These are phyloP conservation scores for Falcaria lacertinaria DNA, from an alignment of 2,888 invertebrate species.

Conservation along the genomic window DNA sequence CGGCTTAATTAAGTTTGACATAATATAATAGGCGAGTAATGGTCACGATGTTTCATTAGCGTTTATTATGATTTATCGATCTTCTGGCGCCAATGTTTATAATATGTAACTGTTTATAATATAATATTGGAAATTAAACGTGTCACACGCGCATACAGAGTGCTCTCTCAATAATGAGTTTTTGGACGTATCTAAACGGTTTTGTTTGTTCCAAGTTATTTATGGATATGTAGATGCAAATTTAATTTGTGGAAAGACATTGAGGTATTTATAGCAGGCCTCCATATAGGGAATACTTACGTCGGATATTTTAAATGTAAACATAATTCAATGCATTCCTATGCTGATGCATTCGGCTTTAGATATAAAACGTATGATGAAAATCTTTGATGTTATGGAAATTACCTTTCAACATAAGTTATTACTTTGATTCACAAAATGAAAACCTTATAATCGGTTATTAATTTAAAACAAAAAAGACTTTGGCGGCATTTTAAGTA, in stretches of 20 bases:
- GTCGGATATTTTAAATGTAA: neutral
- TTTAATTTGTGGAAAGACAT: slow-evolving; percentile 1
- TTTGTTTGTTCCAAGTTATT: neutral
- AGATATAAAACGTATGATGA: neutral
- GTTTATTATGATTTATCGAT: slow-evolving; percentile 34
- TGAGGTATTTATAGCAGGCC: neutral
- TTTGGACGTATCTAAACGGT: neutral
- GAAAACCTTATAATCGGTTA: neutral
- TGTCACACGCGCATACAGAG: neutral
- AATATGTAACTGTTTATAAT: neutral
- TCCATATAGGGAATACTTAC: neutral
- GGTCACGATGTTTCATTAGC: slow-evolving; percentile 33
- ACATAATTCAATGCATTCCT: neutral
- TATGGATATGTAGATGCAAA: neutral
- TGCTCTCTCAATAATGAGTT: neutral
- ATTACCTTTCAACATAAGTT: neutral
- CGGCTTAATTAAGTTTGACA: slow-evolving; percentile 40
- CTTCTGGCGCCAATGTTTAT: slow-evolving; percentile 13
- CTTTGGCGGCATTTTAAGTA: neutral
- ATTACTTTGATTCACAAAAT: neutral
- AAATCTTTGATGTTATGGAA: neutral
- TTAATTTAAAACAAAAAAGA: neutral
- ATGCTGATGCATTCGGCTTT: neutral
- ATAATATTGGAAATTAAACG: neutral
- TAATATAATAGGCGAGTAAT: slow-evolving; percentile 43